Conservation (phyloP, 2,113 vertebrate genomes). For the Megaceryle maxima region DNA sequence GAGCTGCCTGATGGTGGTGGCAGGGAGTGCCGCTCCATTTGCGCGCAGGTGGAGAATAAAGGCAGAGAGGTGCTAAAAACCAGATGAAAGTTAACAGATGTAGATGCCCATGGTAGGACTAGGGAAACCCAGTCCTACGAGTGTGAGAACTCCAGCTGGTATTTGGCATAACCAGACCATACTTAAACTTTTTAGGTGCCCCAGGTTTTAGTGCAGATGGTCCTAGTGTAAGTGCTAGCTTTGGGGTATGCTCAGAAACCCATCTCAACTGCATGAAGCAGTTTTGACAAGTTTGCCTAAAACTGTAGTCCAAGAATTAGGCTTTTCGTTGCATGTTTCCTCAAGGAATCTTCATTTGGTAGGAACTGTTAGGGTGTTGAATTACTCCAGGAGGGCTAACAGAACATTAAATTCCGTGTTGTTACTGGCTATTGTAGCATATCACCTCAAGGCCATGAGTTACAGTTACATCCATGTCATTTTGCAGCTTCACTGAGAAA, state of each 20-base stretch:
- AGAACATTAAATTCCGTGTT: not conserved
- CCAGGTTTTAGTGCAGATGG: not conserved
- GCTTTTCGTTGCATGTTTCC: not conserved
- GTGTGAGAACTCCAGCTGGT: not conserved
- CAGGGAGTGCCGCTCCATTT: rapidly evolving
- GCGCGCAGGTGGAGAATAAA: rapidly evolving
- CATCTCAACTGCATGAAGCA: rapidly evolving
- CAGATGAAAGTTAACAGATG: not conserved
- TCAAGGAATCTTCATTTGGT: not conserved
- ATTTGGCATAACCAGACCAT: no score
- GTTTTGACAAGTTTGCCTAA: not conserved
- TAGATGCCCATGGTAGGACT: rapidly evolving
- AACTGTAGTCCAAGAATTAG: not conserved
- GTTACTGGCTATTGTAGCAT: not conserved
- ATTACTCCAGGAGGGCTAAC: not conserved
- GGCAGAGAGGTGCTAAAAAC: not conserved
- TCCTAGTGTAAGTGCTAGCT: rapidly evolving
- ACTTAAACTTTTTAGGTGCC: not conserved
- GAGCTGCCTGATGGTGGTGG: not conserved
- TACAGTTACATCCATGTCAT: rapidly evolving
- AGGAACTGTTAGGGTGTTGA: not conserved
- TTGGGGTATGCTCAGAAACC: not conserved
- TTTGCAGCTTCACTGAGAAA: not conserved
- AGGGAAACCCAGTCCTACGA: rapidly evolving
- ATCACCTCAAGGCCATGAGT: not conserved